Conservation (phyloP, 2,113 vertebrate genomes). For the Corvus moneduloides region DNA sequence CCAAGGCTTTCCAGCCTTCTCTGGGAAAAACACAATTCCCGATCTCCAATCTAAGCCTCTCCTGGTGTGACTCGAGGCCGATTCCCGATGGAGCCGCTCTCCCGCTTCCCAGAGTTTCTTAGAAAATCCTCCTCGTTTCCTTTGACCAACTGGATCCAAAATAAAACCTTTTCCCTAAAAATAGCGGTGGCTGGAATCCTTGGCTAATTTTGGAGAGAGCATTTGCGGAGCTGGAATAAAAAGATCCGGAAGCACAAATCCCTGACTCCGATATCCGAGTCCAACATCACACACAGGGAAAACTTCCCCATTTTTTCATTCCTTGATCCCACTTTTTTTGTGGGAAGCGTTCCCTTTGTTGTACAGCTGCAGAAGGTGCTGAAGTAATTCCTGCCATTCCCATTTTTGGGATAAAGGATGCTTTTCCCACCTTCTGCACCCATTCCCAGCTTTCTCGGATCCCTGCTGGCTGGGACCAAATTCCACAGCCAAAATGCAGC, state of each 20-base stretch:
- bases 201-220: conserved; percentile 2
- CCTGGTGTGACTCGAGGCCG: rapidly evolving
- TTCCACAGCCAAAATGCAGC: background rate
- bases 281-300: background rate
- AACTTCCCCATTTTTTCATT: rapidly evolving
- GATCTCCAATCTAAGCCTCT: background rate
- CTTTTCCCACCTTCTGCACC: background rate
- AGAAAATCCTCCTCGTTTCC: background rate
- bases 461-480: background rate
- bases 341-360: rapidly evolving
- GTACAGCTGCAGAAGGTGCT: too few relatives aligned
- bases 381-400: background rate
- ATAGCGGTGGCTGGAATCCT: background rate
- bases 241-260: background rate
- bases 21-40: background rate
- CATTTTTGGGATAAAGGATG: background rate
- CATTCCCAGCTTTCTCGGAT: rapidly evolving
- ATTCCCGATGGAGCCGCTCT: rapidly evolving
- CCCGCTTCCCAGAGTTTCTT: background rate
- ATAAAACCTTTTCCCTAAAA: conserved; percentile 36
- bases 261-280: background rate
- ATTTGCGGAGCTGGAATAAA: background rate
- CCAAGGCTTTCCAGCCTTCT: background rate
- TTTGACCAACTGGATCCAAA: background rate
- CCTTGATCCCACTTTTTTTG: background rate